phyloP scores from a whole-genome alignment of 2,113 vertebrate species.

The Spilogale gracilis region DNA sequence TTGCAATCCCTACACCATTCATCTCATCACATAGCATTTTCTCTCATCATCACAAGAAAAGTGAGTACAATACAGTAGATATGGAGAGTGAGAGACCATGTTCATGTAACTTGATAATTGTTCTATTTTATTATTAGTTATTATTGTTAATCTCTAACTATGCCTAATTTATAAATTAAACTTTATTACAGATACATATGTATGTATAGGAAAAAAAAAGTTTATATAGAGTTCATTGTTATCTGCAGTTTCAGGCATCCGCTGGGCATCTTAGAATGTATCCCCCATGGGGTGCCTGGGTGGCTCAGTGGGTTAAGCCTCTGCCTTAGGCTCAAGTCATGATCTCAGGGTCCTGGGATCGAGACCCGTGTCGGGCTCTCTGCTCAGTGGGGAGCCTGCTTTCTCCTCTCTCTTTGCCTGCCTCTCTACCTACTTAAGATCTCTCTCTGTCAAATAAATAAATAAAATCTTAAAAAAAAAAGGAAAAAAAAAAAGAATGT shows the following conservation, averaged over 20 bases:
- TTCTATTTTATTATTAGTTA: neutral
- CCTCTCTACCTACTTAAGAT: no score
- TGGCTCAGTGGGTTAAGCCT: no score
- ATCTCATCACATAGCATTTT: neutral
- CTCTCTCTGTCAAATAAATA: no score
- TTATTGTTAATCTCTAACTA: neutral
- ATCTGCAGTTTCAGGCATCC: neutral
- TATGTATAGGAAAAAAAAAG: neutral
- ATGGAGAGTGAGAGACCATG: neutral
- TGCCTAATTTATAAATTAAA: neutral
- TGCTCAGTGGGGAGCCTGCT: no score
- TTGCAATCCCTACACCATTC: fast-evolving
- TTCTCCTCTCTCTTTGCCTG: no score
- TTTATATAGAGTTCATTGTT: neutral
- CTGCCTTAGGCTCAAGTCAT: no score
- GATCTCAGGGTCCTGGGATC: no score
- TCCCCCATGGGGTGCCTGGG: neutral
- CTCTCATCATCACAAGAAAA: neutral
- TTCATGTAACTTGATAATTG: neutral
- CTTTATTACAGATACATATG: neutral
- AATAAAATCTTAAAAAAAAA: no score
- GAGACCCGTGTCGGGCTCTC: no score
- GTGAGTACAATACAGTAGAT: neutral
- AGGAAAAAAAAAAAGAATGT: no score
- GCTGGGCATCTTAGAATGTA: neutral